Evolutionary conservation across 2,888 invertebrate genomes (phyloP).

Genomic region (Ctenicera cuprea): DNA sequence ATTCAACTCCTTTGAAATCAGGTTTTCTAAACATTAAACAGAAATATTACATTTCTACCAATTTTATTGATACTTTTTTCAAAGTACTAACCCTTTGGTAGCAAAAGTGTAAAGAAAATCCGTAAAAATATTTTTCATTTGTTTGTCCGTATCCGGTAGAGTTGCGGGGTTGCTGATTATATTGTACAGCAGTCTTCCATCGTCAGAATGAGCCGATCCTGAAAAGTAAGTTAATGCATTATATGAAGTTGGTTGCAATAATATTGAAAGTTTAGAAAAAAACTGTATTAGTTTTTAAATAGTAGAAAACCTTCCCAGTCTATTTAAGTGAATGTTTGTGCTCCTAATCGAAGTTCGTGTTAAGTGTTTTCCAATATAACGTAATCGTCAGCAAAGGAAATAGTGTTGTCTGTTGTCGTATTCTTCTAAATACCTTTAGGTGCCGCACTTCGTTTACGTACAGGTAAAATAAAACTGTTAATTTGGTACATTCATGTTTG

Average conservation of each 20-base stretch:
- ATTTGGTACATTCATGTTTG: too few relatives aligned
- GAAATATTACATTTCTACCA: background rate
- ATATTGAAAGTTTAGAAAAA: background rate
- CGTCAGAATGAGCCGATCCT: slow-evolving; percentile 62
- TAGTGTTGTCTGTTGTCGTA: too few relatives aligned
- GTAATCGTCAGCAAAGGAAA: too few relatives aligned
- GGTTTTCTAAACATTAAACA: slow-evolving; percentile 13
- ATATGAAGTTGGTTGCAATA: background rate
- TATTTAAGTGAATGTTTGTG: too few relatives aligned
- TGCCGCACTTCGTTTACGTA: too few relatives aligned
- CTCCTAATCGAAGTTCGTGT: too few relatives aligned
- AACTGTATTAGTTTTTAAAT: too few relatives aligned
- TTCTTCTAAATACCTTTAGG: too few relatives aligned
- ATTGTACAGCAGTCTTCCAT: slow-evolving; percentile 57
- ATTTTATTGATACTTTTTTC: background rate
- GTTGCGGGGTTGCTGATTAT: slow-evolving; percentile 51
- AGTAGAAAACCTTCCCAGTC: too few relatives aligned
- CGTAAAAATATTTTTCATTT: slow-evolving; percentile 61
- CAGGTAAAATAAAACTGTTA: too few relatives aligned
- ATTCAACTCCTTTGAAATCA: slow-evolving; percentile 28
- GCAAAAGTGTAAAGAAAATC: slow-evolving; percentile 60
- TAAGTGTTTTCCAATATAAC: too few relatives aligned
- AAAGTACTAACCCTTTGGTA: slow-evolving; percentile 56
- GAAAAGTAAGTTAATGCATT: slow-evolving; percentile 27
- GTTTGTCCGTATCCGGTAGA: slow-evolving; percentile 56